Evolutionary conservation across 2,797 vertebrate genomes (phyloP).

Genomic region (Gadopsis bispinosus): DNA sequence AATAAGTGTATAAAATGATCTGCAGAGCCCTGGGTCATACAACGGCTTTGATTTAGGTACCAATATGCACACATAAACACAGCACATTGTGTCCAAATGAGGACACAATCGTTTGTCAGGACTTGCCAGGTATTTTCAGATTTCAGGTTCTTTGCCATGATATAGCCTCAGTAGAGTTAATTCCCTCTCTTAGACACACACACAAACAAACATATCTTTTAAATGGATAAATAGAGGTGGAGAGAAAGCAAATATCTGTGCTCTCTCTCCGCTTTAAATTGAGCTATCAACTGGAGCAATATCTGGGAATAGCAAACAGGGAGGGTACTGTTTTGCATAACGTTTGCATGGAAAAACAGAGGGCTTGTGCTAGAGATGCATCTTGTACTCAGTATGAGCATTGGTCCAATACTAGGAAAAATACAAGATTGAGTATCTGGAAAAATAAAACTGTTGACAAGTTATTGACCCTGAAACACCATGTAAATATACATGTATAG

Average conservation of each 20-base stretch:
- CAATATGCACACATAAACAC: constrained; percentile 3
- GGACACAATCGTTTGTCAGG: constrained; percentile 1
- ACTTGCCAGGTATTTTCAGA: not conserved
- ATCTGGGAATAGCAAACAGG: constrained; percentile 30
- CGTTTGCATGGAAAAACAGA: constrained; percentile 21
- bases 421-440: not conserved
- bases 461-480: not conserved
- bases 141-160: constrained; percentile 11
- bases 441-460: not conserved
- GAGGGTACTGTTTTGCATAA: constrained; percentile 22
- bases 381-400: not conserved
- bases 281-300: constrained; percentile 29
- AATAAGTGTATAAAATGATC: constrained; percentile 9
- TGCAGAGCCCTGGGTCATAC: not conserved
- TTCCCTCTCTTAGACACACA: not conserved
- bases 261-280: constrained; percentile 23
- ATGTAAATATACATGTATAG: not conserved
- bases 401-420: not conserved
- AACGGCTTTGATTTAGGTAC: constrained; percentile 20
- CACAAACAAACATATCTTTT: not conserved
- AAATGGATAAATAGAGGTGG: constrained; percentile 32
- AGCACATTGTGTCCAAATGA: constrained; percentile 6
- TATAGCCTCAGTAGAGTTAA: not conserved
- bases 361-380: not conserved
- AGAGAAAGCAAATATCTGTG: constrained; percentile 41